Evolutionary conservation across 2,888 invertebrate genomes (phyloP), one percentile per base, ranked within the genome.

Genomic region (Belgica antarctica): DNA sequence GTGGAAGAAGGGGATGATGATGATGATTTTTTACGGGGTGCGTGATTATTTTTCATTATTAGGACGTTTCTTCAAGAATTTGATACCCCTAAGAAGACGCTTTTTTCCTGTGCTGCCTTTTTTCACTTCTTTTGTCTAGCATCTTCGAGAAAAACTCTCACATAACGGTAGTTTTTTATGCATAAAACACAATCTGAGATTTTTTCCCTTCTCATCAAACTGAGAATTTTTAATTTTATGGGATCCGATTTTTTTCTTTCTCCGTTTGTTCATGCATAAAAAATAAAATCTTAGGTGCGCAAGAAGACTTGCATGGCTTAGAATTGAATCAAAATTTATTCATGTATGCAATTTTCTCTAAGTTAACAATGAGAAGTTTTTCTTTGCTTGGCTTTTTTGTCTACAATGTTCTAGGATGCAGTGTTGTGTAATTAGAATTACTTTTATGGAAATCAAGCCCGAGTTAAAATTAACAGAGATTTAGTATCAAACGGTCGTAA

Each of bases 31-130:
- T 70, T 70, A 70, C 61, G 25, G 70, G 70, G 70, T 70, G 70
- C 70, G 70, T 70, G 70, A 70, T 70, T 70, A 70, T 70, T 70
- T 70, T 68, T 68, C 66, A 66, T 66, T 66, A 66, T 66, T 27
- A 66, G 63, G n/a, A 41, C 12, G 25, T 19, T 28, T 47, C 19
- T 69, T 57, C 22, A 15, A 62, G 36, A 34, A 59, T 70, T 70
- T 61, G 70, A 70, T 70, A 61, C 17, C 61, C 70, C 70, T 70
- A 34, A 34, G 19, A 69, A n/a, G n/a, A n/a, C n/a, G n/a, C 24
- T 57, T 57, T 34, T 69, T 69, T 41, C 31, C 36, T 52, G 10
- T 24, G 52, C 8, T 52, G 52, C 63, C 41, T 63, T 24, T 27
- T 59, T 24, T n/a, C n/a, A 27, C 27, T 46, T 15, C 59, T 59